Evolutionary conservation across 2,797 vertebrate genomes (phyloP), one percentile per base, ranked within the genome.

Genomic region (Helarctos malayanus): DNA sequence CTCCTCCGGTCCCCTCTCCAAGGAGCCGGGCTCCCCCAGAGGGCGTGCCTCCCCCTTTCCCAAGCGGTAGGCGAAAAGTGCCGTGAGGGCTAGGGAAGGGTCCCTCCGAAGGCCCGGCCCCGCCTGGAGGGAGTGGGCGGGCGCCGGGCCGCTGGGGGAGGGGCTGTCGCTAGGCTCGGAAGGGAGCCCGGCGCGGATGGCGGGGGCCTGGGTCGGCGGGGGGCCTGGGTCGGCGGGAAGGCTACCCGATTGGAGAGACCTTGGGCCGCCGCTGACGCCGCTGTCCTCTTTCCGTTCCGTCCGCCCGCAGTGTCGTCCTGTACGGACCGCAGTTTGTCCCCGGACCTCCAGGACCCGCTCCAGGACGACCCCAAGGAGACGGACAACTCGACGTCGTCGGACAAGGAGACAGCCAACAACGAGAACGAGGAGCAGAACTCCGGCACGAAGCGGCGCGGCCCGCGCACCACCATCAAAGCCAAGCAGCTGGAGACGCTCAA

Each of bases 391-490:
- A 99, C 99, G 88, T 99, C 99, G 65, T 99, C 99, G 2, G 99
- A 99, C 98, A 99, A 99, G 98, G 99, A 99, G 98, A 99, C 99
- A 69, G 99, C 99, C 98, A 99, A 99, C 98, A 99, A 99, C 56
- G 99, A 99, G 98, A 99, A 99, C 47, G 99, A 99, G 98, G 99
- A 99, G 98, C 99, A 99, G 98, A 99, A 99, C 98, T 99, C 99
- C 12, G 99, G 99, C 81, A 98, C 99, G 89, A 99, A 99, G 82
- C 94, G 99, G 93, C 99, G 99, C 94, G 99, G 99, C 3, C 99
- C 99, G 35, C 99, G 99, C 92, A 99, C 99, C 98, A 99, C 99
- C 98, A 99, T 99, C 98, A 99, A 99, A 98, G 99, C 99, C 98
- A 99, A 99, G 97, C 99, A 99, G 98, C 99, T 99, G 98, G 99